Percentiles rank a stretch among this genome's conserved stretches.
Conservation (phyloP, 1,140 invertebrate species). For the Subanguina moxae region DNA sequence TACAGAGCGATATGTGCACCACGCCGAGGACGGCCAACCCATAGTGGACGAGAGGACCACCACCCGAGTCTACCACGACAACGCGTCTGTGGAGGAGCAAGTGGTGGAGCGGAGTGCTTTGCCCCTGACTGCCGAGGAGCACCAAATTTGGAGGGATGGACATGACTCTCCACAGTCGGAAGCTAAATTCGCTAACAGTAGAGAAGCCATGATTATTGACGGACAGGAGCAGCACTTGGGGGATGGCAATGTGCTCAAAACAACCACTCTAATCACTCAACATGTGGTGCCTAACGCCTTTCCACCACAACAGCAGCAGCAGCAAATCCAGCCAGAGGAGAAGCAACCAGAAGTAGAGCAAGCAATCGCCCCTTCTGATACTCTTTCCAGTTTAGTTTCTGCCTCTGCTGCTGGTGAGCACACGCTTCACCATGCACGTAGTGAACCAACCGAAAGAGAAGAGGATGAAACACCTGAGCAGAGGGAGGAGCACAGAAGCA, state of each 20-base stretch:
- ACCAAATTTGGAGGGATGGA: conserved; percentile 38
- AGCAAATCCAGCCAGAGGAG: background rate
- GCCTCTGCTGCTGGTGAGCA: no score
- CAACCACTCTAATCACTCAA: conserved; percentile 41
- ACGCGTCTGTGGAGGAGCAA: conserved; percentile 40
- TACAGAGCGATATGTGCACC: conserved; percentile 46
- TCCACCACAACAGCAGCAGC: no score
- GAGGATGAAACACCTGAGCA: background rate
- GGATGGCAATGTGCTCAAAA: conserved; percentile 19
- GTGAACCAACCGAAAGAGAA: conserved; percentile 13
- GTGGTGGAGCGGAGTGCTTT: conserved; percentile 38
- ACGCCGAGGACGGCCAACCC: conserved; percentile 34
- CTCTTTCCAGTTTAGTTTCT: no score
- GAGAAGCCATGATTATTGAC: conserved; percentile 44
- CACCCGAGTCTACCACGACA: conserved; percentile 49
- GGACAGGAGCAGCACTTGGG: conserved; percentile 15
- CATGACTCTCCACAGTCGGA: conserved; percentile 22
- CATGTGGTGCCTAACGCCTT: conserved; percentile 27
- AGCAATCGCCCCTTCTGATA: background rate
- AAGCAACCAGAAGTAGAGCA: background rate
- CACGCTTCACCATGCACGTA: no score
- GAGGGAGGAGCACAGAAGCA: background rate
- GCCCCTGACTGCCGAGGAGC: conserved; percentile 52
- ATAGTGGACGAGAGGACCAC: conserved; percentile 55
- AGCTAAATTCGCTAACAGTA: conserved; percentile 26